Conservation (phyloP, 2,113 vertebrate species). For the Nyctibius bracteatus region DNA sequence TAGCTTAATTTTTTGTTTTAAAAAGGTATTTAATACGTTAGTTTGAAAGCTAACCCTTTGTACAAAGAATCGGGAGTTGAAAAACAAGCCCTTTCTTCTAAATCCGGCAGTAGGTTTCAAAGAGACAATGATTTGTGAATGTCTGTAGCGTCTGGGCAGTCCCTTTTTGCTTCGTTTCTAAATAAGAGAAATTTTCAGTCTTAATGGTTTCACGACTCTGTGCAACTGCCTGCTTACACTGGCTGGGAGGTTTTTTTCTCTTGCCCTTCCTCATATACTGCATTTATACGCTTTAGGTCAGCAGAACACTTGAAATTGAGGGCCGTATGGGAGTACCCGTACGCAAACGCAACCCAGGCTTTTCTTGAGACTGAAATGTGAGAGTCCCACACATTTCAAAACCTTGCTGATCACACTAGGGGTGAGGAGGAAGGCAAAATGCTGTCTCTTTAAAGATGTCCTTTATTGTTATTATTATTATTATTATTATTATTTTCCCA, state of each 20-base stretch:
- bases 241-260: background rate
- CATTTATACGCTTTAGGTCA: background rate
- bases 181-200: background rate
- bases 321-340: background rate
- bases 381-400: conserved; percentile 55
- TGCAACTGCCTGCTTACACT: conserved; percentile 17
- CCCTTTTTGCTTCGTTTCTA: background rate
- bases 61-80: conserved; percentile 4
- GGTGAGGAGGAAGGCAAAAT: conserved; percentile 65
- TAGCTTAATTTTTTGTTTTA: background rate
- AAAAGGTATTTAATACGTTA: background rate
- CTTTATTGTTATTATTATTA: conserved; percentile 35
- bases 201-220: conserved; percentile 13
- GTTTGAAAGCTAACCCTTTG: conserved; percentile 47
- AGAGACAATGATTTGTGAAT: background rate
- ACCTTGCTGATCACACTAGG: conserved; percentile 44
- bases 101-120: background rate
- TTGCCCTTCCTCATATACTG: conserved; percentile 6
- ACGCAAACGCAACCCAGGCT: conserved; percentile 34
- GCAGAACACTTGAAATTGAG: conserved; percentile 22
- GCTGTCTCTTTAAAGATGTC: conserved; percentile 82
- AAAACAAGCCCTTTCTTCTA: conserved; percentile 25
- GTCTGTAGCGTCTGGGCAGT: background rate
- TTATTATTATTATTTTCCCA: conserved; percentile 50
- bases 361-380: conserved; percentile 61